These are phyloP conservation scores for Nemurella pictetii DNA, from an alignment of 2,888 invertebrate genomes.

Conservation along the genomic window DNA sequence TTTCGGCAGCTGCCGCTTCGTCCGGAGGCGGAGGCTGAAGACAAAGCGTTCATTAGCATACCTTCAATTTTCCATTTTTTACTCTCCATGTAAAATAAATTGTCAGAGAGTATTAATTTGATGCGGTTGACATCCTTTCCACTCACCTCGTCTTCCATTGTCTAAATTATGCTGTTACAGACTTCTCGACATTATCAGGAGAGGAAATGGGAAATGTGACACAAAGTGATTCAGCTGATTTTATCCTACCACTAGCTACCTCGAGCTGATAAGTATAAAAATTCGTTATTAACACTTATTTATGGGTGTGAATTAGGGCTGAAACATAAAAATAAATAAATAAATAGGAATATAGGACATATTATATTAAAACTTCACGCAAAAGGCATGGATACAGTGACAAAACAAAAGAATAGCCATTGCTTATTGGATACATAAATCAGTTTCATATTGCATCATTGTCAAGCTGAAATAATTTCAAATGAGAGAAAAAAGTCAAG, in stretches of 20 bases:
- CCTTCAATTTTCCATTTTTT: too few species aligned
- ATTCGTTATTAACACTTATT: background rate
- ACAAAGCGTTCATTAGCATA: too few species aligned
- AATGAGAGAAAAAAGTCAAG: too few species aligned
- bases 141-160: background rate
- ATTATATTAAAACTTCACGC: background rate
- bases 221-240: background rate
- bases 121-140: background rate
- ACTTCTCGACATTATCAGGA: background rate
- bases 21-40: background rate
- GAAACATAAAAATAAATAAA: background rate
- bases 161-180: background rate
- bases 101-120: background rate
- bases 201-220: background rate
- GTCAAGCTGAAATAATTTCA: too few species aligned
- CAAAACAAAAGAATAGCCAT: background rate
- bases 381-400: background rate
- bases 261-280: background rate
- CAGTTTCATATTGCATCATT: too few species aligned
- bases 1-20: background rate
- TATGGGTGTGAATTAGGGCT: background rate
- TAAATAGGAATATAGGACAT: background rate
- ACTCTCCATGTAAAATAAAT: too few species aligned
- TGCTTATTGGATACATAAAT: background rate
- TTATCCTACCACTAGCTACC: background rate